phyloP scores from a whole-genome alignment of 1,140 invertebrate genomes.

The Drosophila erecta region DNA sequence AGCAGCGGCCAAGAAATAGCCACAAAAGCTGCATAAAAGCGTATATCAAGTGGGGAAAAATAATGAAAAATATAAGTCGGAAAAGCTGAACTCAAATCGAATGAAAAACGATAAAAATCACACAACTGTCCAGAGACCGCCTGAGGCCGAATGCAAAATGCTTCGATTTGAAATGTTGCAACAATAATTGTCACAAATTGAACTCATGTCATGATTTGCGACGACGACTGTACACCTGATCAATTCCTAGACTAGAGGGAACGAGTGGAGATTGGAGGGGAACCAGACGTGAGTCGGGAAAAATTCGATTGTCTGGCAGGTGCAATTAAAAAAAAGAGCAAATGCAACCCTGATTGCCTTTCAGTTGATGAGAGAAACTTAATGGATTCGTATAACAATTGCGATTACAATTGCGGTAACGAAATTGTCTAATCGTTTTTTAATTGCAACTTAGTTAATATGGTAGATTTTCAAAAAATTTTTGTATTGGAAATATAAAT shows the following conservation, averaged over 20 bases:
- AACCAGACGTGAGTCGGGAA: conserved; percentile 17
- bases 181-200: conserved; percentile 70
- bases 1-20: conserved; percentile 15
- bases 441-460: not conserved
- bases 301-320: conserved; percentile 60
- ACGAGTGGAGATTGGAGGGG: not conserved
- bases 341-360: conserved; percentile 30
- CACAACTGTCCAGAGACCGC: conserved; percentile 53
- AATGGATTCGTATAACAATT: not conserved
- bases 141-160: conserved; percentile 63
- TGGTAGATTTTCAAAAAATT: too few species aligned
- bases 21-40: conserved; percentile 28
- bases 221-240: conserved; percentile 30
- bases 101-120: conserved; percentile 64
- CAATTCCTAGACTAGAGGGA: conserved; percentile 1
- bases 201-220: conserved; percentile 68
- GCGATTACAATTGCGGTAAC: too few species aligned
- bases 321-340: conserved; percentile 47
- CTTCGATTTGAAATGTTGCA: conserved; percentile 65
- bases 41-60: conserved; percentile 44
- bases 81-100: conserved; percentile 49
- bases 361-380: conserved; percentile 24
- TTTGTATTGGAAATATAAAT: too few species aligned
- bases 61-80: conserved; percentile 42
- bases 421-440: not conserved